Conservation (phyloP, 2,113 vertebrate genomes). For the Tonatia bakeri region DNA sequence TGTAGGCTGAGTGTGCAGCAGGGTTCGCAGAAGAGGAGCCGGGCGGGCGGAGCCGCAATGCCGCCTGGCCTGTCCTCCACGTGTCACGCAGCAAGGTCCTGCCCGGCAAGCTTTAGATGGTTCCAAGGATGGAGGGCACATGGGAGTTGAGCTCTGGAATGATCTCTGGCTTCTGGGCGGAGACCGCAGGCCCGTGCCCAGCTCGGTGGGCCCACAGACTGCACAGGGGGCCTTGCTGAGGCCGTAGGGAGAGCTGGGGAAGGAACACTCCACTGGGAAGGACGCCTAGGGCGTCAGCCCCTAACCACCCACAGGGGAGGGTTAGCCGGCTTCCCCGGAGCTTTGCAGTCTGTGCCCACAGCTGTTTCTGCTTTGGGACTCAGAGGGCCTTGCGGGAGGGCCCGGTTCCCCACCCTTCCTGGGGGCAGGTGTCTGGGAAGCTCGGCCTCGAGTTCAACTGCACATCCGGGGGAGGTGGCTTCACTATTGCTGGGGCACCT, state of each 20-base stretch:
- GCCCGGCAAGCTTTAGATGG: not conserved
- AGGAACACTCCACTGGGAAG: slow-evolving; percentile 39
- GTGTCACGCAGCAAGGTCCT: no score
- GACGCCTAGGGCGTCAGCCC: slow-evolving; percentile 49
- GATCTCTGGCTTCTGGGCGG: fast-evolving
- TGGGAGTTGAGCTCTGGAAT: not conserved
- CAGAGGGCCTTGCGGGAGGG: not conserved
- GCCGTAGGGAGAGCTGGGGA: not conserved
- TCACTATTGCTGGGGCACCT: not conserved
- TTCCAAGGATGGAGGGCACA: not conserved
- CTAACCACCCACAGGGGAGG: slow-evolving; percentile 15
- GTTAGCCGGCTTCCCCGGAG: fast-evolving
- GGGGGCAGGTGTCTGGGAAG: slow-evolving; percentile 52
- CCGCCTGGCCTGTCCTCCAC: not conserved
- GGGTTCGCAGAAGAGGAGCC: not conserved
- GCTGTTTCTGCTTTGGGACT: slow-evolving; percentile 74
- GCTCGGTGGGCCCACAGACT: fast-evolving
- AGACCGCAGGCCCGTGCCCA: fast-evolving
- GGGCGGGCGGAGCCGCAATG: not conserved
- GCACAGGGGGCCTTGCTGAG: not conserved
- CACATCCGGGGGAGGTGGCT: not conserved
- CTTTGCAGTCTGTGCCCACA: slow-evolving; percentile 57
- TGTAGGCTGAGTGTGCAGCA: not conserved
- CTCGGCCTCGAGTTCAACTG: not conserved
- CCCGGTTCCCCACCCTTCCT: not conserved